These are phyloP conservation scores for Apoda limacodes DNA, from an alignment of 2,888 invertebrate genomes.

Conservation along the genomic window DNA sequence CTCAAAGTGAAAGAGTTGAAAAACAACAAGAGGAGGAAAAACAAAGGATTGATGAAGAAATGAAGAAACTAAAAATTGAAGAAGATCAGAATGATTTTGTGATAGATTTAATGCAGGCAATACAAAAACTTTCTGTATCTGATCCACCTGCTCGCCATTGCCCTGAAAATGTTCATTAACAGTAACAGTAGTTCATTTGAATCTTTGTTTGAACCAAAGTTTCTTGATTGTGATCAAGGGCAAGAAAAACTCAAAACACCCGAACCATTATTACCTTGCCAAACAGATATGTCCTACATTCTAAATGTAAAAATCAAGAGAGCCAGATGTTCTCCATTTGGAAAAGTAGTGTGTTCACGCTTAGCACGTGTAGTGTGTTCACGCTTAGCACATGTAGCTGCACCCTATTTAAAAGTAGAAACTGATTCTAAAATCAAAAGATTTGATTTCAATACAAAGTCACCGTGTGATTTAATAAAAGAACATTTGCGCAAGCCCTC, in stretches of 20 bases:
- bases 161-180: too few relatives aligned
- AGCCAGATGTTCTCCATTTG: slow-evolving; percentile 36
- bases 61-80: slow-evolving; percentile 28
- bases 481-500: slow-evolving; percentile 31
- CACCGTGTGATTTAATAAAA: slow-evolving; percentile 46
- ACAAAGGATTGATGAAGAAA: slow-evolving; percentile 25
- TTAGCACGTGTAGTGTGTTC: slow-evolving; percentile 47
- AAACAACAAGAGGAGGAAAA: slow-evolving; percentile 32
- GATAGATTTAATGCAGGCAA: slow-evolving; percentile 44
- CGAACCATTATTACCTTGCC: slow-evolving; percentile 31
- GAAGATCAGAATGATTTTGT: slow-evolving; percentile 32
- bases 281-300: slow-evolving; percentile 44
- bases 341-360: too few relatives aligned
- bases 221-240: slow-evolving; percentile 23
- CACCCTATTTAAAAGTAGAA: slow-evolving; percentile 35
- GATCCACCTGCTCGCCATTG: slow-evolving; percentile 17
- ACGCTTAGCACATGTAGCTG: slow-evolving; percentile 34
- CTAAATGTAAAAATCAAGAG: slow-evolving; percentile 27
- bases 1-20: slow-evolving; percentile 44
- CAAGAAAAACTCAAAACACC: slow-evolving; percentile 15
- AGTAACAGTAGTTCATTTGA: slow-evolving; percentile 40
- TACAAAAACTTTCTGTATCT: slow-evolving; percentile 28
- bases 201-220: slow-evolving; percentile 31
- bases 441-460: slow-evolving; percentile 46
- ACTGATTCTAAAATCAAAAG: slow-evolving; percentile 25